Base-by-base conservation (phyloP, 2,888 invertebrate genomes). In the Hyppa rectilinea region DNA sequence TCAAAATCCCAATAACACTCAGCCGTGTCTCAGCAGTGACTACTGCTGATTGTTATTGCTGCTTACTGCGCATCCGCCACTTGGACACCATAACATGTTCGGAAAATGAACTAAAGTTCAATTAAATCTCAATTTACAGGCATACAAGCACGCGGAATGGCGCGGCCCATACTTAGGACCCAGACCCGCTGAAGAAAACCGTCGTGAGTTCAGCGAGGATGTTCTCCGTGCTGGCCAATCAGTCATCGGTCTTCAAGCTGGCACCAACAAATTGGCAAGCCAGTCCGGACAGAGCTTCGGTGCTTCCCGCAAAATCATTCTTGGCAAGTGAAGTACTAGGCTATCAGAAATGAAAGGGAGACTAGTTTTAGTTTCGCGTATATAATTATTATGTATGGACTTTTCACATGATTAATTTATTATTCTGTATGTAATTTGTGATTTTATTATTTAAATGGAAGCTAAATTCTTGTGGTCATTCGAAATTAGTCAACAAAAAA, bases 261-360 rank as follows among this genome's bases (percentile, higher is more conserved):
- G 99, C 49, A 97, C 97, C 82, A 99, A 99, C 94, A 97, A 97
- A 86, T 97, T 98, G 20, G 98, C 98, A 14, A 97, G 97, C 45
- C 98, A 98, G 89, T 97, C 98, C 2, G 99, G 99, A 10, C 98
- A 98, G 91, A 98, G 94, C 96, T 98, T 98, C 86, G 98, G 98
- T n/a, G 97, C 98, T 36, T 97, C 97, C 55, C 96, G 98, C 86
- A 98, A 98, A 92, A 98, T 98, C 87, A 97, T 98, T 83, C 96
- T 98, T 74, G 98, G 98, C 92, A 98, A 98, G 94, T 98, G 83
- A 92, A 86, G 81, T 85, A 85, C 85, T 69, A 87, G 82, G 80
- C 52, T 49, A 12, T 10, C 73, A 85, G 71, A 60, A 62, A 68
- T 17, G 40, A 14, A 59, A 34, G 68, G 66, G 60, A 31, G 58